phyloP scores from a whole-genome alignment of 2,113 vertebrate species.

The Pedionomus torquatus region DNA sequence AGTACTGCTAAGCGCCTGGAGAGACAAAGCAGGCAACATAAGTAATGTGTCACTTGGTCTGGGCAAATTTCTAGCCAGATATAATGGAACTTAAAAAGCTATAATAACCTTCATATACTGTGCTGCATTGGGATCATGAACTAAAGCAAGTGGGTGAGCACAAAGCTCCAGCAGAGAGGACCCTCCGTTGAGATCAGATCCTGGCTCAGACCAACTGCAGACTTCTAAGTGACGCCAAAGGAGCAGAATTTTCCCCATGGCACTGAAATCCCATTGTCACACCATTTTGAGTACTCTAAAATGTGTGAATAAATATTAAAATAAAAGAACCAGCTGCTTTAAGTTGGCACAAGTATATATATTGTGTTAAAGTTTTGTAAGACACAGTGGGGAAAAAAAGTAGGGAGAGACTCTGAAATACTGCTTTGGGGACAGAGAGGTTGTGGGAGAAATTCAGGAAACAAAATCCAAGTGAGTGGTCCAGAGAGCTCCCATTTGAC shows the following conservation, averaged over 20 bases:
- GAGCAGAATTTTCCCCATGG: background rate
- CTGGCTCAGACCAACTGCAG: background rate
- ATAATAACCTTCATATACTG: background rate
- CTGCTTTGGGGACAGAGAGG: background rate
- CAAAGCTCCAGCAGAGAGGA: background rate
- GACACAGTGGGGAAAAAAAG: background rate
- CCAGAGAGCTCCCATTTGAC: background rate
- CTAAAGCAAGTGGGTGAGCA: background rate
- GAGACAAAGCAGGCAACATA: background rate
- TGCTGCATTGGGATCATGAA: background rate
- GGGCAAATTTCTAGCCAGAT: background rate
- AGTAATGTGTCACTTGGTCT: background rate
- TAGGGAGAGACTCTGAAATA: background rate
- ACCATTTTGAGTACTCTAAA: background rate
- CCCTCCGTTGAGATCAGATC: background rate
- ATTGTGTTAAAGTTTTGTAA: background rate
- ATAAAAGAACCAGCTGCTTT: background rate
- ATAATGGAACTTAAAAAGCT: background rate
- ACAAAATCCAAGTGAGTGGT: rapidly evolving
- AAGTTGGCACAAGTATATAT: background rate
- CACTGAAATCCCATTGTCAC: background rate
- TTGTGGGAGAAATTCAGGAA: background rate
- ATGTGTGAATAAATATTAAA: background rate
- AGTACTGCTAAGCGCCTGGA: background rate
- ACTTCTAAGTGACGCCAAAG: background rate